These are phyloP conservation scores for Tyto alba DNA, from an alignment of 2,113 vertebrate genomes.

Conservation along the genomic window DNA sequence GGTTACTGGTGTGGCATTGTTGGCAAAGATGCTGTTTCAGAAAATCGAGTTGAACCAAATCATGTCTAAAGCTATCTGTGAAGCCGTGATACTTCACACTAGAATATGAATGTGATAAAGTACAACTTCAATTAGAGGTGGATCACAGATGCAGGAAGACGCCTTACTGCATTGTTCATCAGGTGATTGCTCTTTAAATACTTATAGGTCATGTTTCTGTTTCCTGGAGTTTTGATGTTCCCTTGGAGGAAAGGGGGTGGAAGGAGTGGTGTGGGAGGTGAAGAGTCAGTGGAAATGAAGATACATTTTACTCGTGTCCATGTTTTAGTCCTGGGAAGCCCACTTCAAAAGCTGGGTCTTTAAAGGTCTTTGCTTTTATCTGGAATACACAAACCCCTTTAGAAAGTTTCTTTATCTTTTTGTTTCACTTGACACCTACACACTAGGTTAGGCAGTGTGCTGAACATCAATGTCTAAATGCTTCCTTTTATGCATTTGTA, in stretches of 20 bases:
- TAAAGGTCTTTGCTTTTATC: constrained; percentile 67
- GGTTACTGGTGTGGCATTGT: background rate
- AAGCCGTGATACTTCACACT: background rate
- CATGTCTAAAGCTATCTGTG: background rate
- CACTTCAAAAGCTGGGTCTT: constrained; percentile 59
- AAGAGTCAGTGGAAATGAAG: background rate
- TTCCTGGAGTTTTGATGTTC: background rate
- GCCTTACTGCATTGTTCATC: background rate
- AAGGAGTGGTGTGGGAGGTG: background rate
- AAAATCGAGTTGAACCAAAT: background rate
- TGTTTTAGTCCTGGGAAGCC: constrained; percentile 2
- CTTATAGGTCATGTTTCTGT: background rate
- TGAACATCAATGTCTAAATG: constrained; percentile 31
- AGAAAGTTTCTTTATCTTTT: constrained; percentile 59
- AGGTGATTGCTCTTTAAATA: background rate
- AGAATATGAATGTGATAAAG: background rate
- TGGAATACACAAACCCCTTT: constrained; percentile 44
- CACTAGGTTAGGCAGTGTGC: constrained; percentile 33
- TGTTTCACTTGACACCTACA: constrained; percentile 57
- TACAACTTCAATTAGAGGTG: background rate
- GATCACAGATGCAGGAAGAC: background rate
- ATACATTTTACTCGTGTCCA: background rate
- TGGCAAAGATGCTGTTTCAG: background rate
- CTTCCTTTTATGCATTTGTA: constrained; percentile 56
- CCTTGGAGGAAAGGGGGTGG: background rate